Conservation (phyloP, 2,113 vertebrate genomes). For the Phodopus roborovskii region DNA sequence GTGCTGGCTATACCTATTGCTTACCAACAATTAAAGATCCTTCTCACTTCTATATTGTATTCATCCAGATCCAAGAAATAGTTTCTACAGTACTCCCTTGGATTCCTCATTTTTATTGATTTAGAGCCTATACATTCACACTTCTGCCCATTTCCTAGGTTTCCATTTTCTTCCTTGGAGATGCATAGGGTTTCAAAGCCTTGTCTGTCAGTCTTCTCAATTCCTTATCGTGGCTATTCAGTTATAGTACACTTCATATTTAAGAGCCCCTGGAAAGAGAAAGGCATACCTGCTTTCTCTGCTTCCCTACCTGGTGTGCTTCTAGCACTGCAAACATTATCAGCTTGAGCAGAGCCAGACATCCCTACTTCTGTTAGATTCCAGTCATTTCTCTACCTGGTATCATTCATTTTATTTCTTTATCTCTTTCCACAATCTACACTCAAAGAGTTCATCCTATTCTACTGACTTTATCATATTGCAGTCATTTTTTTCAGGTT, state of each 20-base stretch:
- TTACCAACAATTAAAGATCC: background rate
- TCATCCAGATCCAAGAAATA: background rate
- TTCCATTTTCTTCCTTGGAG: background rate
- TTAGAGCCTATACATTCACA: background rate
- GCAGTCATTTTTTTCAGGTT: background rate
- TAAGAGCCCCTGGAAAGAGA: background rate
- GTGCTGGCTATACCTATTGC: background rate
- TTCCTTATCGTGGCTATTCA: background rate
- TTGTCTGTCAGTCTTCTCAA: background rate
- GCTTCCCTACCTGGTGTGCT: background rate
- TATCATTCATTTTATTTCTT: background rate
- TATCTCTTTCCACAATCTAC: background rate
- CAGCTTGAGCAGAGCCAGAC: background rate
- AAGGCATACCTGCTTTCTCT: background rate
- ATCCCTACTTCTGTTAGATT: background rate
- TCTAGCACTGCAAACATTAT: background rate
- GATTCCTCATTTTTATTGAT: background rate
- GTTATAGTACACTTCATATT: background rate
- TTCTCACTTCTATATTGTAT: background rate
- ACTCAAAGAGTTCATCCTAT: background rate
- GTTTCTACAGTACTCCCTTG: background rate
- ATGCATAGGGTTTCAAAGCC: background rate
- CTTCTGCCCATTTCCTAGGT: background rate
- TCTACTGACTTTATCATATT: background rate
- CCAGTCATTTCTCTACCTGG: background rate